phyloP scores from a whole-genome alignment of 2,113 vertebrate species.

The Brachyhypopomus occidentalis region DNA sequence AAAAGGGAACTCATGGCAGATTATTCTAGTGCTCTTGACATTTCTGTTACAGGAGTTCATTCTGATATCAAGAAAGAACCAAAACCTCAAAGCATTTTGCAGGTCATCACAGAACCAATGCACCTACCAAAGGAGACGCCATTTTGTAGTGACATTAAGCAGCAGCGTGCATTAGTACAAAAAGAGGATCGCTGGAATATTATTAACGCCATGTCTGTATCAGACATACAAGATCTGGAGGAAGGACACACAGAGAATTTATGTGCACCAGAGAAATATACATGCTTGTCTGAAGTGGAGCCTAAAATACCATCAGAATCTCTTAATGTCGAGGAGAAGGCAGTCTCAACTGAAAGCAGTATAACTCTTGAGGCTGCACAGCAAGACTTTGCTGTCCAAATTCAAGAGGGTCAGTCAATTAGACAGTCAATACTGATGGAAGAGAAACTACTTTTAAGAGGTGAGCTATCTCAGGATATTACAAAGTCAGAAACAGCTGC shows the following conservation, averaged over 20 bases:
- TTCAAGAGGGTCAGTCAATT: constrained; percentile 80
- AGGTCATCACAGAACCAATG: constrained; percentile 71
- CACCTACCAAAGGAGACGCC: constrained; percentile 77
- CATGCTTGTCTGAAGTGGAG: constrained; percentile 70
- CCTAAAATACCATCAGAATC: constrained; percentile 72
- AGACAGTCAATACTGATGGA: constrained; percentile 80
- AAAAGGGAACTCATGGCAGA: constrained; percentile 70
- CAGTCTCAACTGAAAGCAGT: constrained; percentile 74
- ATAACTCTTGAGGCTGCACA: constrained; percentile 71
- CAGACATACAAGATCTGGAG: constrained; percentile 70
- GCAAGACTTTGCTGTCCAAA: constrained; percentile 80
- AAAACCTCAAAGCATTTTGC: constrained; percentile 66
- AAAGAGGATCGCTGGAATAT: constrained; percentile 77
- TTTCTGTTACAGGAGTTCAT: constrained; percentile 63
- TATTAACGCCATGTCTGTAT: constrained; percentile 71
- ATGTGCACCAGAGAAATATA: constrained; percentile 61
- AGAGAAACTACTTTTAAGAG: constrained; percentile 77
- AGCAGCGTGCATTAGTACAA: constrained; percentile 75
- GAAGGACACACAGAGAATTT: constrained; percentile 72
- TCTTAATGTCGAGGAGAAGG: constrained; percentile 68
- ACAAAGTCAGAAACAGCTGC: constrained; percentile 63
- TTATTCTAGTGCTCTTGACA: constrained; percentile 67
- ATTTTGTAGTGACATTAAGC: constrained; percentile 62
- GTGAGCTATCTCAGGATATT: constrained; percentile 70
- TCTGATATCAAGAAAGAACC: constrained; percentile 68